Base-by-base conservation (phyloP, 2,888 invertebrate genomes). In the Cheilosia urbana region DNA sequence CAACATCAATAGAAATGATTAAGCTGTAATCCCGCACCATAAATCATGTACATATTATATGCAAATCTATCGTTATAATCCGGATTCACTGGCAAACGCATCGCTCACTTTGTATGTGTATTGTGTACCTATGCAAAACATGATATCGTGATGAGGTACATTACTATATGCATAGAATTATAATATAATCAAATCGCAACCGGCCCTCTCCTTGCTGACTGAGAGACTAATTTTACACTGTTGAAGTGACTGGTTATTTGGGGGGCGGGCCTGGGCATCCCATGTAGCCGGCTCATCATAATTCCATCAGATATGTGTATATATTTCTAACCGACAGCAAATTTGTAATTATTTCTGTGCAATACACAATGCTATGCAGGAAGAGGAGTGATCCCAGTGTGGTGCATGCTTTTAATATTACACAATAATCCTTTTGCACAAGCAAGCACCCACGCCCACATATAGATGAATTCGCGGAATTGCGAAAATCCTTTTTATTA, bases 131-230 rank as follows among this genome's bases (percentile, higher is more conserved):
- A 30, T 3, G 4, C 4, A 21, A 5, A 47, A 17, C 13, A 11
- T 21, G 2, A 15, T 37, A 34, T 37, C 11, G 21, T 19, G 40
- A 40, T 45, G 24, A 34, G 11, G 11, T 13, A 4, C 1, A 37
- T 13, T 37, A 37, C 37, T 58, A 6, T 4, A 47, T 47, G 57
- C 34, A 24, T 37, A 13, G 11, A 30, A 47, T 37, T 6, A 34
- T 58, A 58, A 58, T 58, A 58, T 13, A 69, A 69, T 69, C 47
- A 21, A 15, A 13, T 11, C 47, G 37, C 24, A 58, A n/a, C 45
- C 15, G 24, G 21, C 47, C 47, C 19, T 3, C 34, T 47, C 9
- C 45, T 17, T n/a, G 37, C 21, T 34, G 47, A n/a, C 69, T 34
- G 57, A 7, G 45, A 3, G 34, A 19, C 45, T 47, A n/a, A 45